A percentile compares a stretch with the other conserved stretches of the same genome.
These are phyloP conservation scores for Petromus typicus DNA, from an alignment of 2,113 vertebrate genomes.

Conservation along the genomic window DNA sequence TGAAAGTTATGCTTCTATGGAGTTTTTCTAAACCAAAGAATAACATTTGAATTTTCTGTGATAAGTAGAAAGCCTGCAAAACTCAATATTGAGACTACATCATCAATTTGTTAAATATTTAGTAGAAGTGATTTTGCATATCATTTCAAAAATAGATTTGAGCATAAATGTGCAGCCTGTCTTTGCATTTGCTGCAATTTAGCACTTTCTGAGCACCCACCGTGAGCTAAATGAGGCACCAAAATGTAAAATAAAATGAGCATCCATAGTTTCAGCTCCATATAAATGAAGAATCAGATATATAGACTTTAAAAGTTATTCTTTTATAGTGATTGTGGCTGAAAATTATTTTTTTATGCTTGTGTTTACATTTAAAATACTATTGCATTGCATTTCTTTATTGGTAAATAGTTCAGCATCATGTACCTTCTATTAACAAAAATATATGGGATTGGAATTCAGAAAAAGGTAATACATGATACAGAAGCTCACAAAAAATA, in stretches of 20 bases:
- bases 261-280: background rate
- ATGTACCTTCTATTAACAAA: background rate
- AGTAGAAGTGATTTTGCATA: constrained; percentile 60
- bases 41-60: constrained; percentile 70
- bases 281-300: background rate
- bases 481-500: background rate
- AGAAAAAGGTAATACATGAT: background rate
- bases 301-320: background rate
- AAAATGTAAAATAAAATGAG: constrained; percentile 11
- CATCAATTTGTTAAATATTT: constrained; percentile 68
- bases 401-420: background rate
- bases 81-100: constrained; percentile 71
- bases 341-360: background rate
- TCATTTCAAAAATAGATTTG: constrained; percentile 65
- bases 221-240: background rate
- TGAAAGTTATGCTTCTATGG: constrained; percentile 50
- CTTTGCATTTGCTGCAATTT: constrained; percentile 39
- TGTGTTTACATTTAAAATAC: background rate
- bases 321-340: background rate
- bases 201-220: background rate
- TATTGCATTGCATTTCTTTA: background rate
- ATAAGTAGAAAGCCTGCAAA: constrained; percentile 66
- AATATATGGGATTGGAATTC: background rate
- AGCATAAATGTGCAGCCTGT: background rate
- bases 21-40: constrained; percentile 57